Evolutionary conservation across 2,113 vertebrate genomes (phyloP), one percentile per base, ranked within the genome.

Genomic region (Physeter macrocephalus): DNA sequence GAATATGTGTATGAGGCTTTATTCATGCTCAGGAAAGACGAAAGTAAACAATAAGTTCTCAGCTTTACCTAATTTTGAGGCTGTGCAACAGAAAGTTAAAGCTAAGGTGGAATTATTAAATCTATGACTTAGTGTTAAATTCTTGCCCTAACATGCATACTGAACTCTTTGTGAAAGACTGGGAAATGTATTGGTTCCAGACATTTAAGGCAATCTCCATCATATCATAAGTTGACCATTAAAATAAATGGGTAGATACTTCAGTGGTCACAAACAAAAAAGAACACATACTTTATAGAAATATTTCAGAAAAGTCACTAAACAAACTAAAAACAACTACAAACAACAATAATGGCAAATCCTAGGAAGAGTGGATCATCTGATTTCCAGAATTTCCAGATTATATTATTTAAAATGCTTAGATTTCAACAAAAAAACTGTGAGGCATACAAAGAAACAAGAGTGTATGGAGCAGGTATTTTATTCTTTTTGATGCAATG

Each of bases 21-120:
- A 11, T 15, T 0, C 7, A n/a, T 29, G 36, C 46, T 46, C 46
- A 11, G 14, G 6, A n/a, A 77, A 43, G 21, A 57, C 1, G 1
- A 7, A 18, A 86, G 29, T 66, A 86, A 54, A 23, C 5, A 27
- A 15, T 64, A 52, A 43, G 6, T 86, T 57, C 29, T n/a, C n/a
- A 86, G 36, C 21, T 66, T 36, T 57, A 2, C 8, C 15, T 57
- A 31, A 14, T 29, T 41, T 8, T 67, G 41, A 72, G 13, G 7
- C 12, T 31, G 1, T 41, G 15, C 14, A 43, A 74, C n/a, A 82
- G 39, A 34, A 74, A 82, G 6, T 82, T 64, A 64, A 62, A 23
- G 8, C 82, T 25, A 74, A 52, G 9, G 39, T 11, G 36, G 3
- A 74, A 11, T 64, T 41, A 17, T 18, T 9, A 52, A 34, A 23